Evolutionary conservation across 2,888 invertebrate genomes (phyloP).

Genomic region (Mellilla xanthometata): DNA sequence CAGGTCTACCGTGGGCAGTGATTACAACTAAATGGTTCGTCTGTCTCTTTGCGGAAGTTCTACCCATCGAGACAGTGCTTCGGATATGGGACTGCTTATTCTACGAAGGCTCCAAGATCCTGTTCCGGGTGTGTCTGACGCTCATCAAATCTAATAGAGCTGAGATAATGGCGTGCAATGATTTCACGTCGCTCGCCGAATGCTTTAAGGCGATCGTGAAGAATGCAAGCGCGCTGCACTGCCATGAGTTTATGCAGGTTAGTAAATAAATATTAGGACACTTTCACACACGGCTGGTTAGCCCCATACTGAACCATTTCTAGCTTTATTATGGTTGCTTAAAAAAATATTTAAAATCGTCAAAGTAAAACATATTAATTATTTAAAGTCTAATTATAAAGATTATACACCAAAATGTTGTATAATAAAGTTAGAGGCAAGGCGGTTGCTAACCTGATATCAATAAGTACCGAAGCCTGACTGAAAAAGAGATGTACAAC

Average conservation of each 20-base stretch:
- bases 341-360: no score
- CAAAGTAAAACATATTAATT: no score
- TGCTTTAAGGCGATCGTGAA: conserved; percentile 92
- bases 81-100: conserved; percentile 98
- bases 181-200: conserved; percentile 91
- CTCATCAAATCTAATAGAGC: conserved; percentile 89
- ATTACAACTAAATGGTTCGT: conserved; percentile 98
- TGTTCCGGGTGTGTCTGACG: conserved; percentile 94
- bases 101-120: conserved; percentile 95
- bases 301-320: no score
- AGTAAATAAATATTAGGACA: no score
- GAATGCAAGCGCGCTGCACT: conserved; percentile 90
- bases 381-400: no score
- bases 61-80: conserved; percentile 96
- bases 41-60: conserved; percentile 95
- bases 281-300: no score
- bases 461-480: no score
- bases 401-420: no score
- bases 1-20: conserved; percentile 93
- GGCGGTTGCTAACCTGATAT: no score
- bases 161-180: conserved; percentile 88
- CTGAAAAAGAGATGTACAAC: no score
- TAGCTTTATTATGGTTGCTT: no score
- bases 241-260: conserved; percentile 95
- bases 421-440: no score